Evolutionary conservation across 2,888 invertebrate species (phyloP).

Genomic region (Phalangium opilio): DNA sequence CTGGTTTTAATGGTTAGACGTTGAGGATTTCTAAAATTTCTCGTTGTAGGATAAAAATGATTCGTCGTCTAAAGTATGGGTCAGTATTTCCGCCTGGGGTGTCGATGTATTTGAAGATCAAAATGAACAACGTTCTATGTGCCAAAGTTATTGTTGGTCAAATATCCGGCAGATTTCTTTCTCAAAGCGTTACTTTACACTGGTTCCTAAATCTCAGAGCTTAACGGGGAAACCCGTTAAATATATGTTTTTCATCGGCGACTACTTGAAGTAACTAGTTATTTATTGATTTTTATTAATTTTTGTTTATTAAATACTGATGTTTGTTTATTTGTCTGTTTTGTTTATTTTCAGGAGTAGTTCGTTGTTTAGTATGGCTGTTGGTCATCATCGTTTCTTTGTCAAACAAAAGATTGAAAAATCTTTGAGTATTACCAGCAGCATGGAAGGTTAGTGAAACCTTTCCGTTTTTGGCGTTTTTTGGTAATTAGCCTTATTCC

Average conservation of each 20-base stretch:
- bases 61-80: slow-evolving; percentile 10
- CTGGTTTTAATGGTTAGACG: no score
- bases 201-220: slow-evolving; percentile 14
- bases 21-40: not conserved
- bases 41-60: slow-evolving; percentile 13
- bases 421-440: no score
- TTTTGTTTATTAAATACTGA: no score
- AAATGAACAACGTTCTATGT: slow-evolving; percentile 8
- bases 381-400: slow-evolving; percentile 17
- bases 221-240: slow-evolving; percentile 11
- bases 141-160: slow-evolving; percentile 15
- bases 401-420: slow-evolving; percentile 6
- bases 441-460: no score
- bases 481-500: no score
- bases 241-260: slow-evolving; percentile 13
- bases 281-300: not conserved
- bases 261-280: slow-evolving; percentile 5
- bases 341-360: slow-evolving; percentile 8
- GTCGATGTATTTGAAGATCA: slow-evolving; percentile 15
- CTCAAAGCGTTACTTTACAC: slow-evolving; percentile 14
- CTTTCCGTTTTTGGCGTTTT: no score
- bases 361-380: slow-evolving; percentile 17
- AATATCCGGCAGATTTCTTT: slow-evolving; percentile 15
- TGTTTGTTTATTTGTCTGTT: not conserved
- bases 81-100: slow-evolving; percentile 13